Base-by-base conservation (phyloP, 1,140 invertebrate genomes). In the Plectus sambesii region DNA sequence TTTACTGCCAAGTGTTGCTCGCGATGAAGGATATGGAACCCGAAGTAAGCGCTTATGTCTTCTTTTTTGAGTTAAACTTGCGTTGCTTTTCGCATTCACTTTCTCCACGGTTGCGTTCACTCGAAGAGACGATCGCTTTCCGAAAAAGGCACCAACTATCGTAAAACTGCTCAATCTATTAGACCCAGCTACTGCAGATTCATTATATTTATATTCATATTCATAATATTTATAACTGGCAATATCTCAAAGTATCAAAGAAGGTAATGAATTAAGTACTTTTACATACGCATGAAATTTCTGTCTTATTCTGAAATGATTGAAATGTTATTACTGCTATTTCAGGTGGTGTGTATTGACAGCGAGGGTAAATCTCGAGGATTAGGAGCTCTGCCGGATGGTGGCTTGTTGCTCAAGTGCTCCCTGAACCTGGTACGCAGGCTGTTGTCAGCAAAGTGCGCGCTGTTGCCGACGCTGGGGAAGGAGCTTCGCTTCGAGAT, bases 21-120 rank as follows among this genome's bases (percentile, higher is more conserved):
- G 87, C 86, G 0, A 84, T 80, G 62, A 83, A 81, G 64, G 85
- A 93, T 63, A 86, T 89, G 79, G 89, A 96, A 68, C 81, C 88
- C 1, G 89, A 96, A 72, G 63, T 96, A 6, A 82, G 37, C 20
- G 44, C 39, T 23, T 39, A n/a, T 4, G 23, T 5, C 42, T 17
- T 29, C 26, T 43, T 5, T 12, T 43, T 30, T 5, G 33, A 5
- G 5, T 5, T 19, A n/a, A n/a, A n/a, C n/a, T n/a, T n/a, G n/a
- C n/a, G n/a, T n/a, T n/a, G n/a, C n/a, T n/a, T n/a, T n/a, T n/a
- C n/a, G n/a, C n/a, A n/a, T n/a, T n/a, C n/a, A n/a, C n/a, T n/a
- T n/a, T n/a, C n/a, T n/a, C n/a, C n/a, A n/a, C n/a, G n/a, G n/a
- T n/a, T n/a, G n/a, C n/a, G n/a, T n/a, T n/a, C n/a, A n/a, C n/a